phyloP scores from a whole-genome alignment of 2,888 invertebrate genomes.

The Erebia ligea region DNA sequence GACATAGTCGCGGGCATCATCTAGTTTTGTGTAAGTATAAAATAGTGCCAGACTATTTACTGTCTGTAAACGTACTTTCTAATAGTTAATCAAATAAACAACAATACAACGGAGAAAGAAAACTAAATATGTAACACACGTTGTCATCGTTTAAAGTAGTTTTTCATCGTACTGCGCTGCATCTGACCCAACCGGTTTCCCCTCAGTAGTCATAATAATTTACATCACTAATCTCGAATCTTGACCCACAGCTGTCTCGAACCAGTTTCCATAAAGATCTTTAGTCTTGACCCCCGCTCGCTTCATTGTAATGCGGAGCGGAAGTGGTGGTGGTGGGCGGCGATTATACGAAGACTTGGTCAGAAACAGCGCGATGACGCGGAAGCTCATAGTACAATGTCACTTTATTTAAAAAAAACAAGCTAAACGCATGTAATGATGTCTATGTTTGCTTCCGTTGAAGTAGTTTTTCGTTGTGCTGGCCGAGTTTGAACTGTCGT shows the following conservation, averaged over 20 bases:
- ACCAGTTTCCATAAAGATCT: slow-evolving; percentile 57
- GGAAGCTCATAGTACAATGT: not conserved
- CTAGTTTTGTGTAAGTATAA: too few relatives aligned
- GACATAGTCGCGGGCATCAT: too few relatives aligned
- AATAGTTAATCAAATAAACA: too few relatives aligned
- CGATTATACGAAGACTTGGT: slow-evolving; percentile 3
- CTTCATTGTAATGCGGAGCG: slow-evolving; percentile 48
- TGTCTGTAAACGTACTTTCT: too few relatives aligned
- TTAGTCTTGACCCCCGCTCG: slow-evolving; percentile 55
- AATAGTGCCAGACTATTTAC: too few relatives aligned
- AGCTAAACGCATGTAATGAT: too few relatives aligned
- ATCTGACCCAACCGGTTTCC: slow-evolving; percentile 70
- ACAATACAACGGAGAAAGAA: not conserved
- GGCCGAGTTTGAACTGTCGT: too few relatives aligned
- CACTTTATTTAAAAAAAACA: too few relatives aligned
- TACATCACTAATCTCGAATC: slow-evolving; percentile 74
- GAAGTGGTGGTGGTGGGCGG: slow-evolving; percentile 58
- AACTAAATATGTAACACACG: not conserved
- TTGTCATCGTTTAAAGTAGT: slow-evolving; percentile 5
- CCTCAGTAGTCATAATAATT: slow-evolving; percentile 64
- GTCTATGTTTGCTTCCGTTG: too few relatives aligned
- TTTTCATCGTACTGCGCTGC: slow-evolving; percentile 49
- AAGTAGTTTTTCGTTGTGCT: too few relatives aligned
- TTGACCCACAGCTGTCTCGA: slow-evolving; percentile 75
- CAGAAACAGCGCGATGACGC: not conserved